Percentiles rank a stretch among this genome's conserved stretches.
Evolutionary conservation across 2,113 vertebrate genomes (phyloP).

Genomic region (Oreocharis arfaki): DNA sequence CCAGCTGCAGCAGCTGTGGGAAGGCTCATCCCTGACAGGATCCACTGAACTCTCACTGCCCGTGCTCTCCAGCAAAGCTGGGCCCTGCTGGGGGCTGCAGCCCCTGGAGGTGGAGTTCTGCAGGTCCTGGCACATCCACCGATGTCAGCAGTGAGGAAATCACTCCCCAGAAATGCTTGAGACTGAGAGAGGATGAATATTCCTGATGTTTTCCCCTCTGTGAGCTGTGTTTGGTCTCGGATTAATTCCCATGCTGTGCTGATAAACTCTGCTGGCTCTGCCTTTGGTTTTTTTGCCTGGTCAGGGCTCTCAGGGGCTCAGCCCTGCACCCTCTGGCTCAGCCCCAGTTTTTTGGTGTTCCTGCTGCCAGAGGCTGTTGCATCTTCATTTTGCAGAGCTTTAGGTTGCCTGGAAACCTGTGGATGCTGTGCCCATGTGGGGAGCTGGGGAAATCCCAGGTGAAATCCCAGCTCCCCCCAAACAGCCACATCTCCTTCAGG

Average conservation of each 20-base stretch:
- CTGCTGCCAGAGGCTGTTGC: not conserved
- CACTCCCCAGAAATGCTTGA: not conserved
- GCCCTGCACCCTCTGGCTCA: not conserved
- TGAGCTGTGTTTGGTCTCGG: not conserved
- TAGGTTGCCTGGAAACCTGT: not conserved
- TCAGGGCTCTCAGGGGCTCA: not conserved
- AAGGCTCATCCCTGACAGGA: not conserved
- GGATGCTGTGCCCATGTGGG: fast-evolving
- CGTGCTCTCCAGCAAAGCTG: not conserved
- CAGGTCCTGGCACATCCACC: too few species aligned
- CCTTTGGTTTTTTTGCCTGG: not conserved
- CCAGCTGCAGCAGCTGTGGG: not conserved
- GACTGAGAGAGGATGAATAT: not conserved
- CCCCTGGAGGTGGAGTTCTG: fast-evolving
- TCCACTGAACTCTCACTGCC: not conserved
- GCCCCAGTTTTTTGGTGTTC: not conserved
- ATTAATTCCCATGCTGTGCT: not conserved
- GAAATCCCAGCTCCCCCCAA: not conserved
- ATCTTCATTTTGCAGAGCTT: not conserved
- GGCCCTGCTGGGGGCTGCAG: not conserved
- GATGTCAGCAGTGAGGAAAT: not conserved
- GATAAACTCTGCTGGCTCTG: not conserved
- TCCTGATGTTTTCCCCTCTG: not conserved
- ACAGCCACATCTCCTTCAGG: fast-evolving
- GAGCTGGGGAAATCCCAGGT: not conserved